Evolutionary conservation across 2,113 vertebrate genomes (phyloP), one percentile per base, ranked within the genome.

Genomic region (Seriola aureovittata): DNA sequence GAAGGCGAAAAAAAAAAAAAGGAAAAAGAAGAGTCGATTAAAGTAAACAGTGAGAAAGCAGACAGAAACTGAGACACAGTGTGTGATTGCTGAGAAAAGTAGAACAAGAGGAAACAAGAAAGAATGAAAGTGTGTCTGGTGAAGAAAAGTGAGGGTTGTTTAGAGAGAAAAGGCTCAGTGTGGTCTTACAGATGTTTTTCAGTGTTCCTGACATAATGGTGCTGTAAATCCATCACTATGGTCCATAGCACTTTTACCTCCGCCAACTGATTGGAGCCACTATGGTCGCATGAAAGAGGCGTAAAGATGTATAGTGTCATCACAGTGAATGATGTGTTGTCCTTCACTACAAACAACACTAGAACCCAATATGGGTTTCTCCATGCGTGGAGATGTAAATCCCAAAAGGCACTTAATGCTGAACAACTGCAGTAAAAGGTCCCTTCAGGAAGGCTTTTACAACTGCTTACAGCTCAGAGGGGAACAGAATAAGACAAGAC

Each of bases 221-320:
- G 66, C 66, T 52, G 65, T 88, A 91, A 89, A 88, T 84, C 81
- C n/a, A 2, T 64, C 54, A 0, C 0, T 40, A 11, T 79, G 57
- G 63, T 59, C 71, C 36, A 67, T 5, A 46, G 65, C 57, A 68
- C 57, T 82, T 67, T 80, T 78, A 78, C 60, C 81, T 75, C 63
- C 4, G 1, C 38, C 55, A 68, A 78, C 71, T 84, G 85, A 83
- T 77, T 68, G 52, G 57, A 68, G 72, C 50, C 55, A 58, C 65
- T 50, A 48, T 21, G 52, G 60, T 46, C 1, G 32, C 63, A 65
- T 54, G 46, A 44, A 73, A 50, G 67, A 71, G 71, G 36, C 19
- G 2, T 64, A 62, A 69, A 85, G 86, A 90, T 81, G 69, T 79
- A 85, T 32, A 75, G 72, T 59, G 70, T 75, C 78, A 72, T 81